These are phyloP conservation scores for Holotrichia oblita DNA, from an alignment of 1,140 invertebrate genomes.

Conservation along the genomic window DNA sequence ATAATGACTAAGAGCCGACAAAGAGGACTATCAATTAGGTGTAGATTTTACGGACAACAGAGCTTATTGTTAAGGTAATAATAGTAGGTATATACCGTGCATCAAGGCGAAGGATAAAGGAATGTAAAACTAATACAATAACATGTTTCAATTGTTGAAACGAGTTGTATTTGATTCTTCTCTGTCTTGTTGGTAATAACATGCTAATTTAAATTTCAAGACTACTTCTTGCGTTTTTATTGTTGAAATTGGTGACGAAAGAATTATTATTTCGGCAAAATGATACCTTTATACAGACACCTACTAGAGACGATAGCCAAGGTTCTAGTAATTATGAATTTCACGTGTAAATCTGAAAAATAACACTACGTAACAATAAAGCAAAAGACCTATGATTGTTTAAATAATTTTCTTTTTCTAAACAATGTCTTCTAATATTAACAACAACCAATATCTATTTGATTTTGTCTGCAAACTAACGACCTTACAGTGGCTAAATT, in stretches of 20 bases:
- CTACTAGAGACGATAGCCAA: not conserved
- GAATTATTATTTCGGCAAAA: not conserved
- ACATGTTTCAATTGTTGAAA: not conserved
- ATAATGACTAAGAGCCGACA: conserved; percentile 20
- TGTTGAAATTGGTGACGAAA: not conserved
- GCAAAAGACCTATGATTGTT: no score
- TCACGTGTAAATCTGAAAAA: no score
- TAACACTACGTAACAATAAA: no score
- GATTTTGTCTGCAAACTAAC: no score
- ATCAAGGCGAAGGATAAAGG: conserved; percentile 14
- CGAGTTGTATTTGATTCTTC: not conserved
- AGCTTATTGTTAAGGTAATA: conserved; percentile 11
- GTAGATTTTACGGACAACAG: conserved; percentile 7
- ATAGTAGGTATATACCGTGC: not conserved
- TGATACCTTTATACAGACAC: not conserved
- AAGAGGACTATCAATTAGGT: conserved; percentile 21
- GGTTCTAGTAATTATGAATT: not conserved
- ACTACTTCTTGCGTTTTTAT: not conserved
- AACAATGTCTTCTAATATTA: no score
- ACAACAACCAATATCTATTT: no score
- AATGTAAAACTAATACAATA: conserved; percentile 10
- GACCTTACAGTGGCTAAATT: no score
- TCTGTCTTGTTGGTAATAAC: not conserved
- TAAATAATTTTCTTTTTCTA: no score
- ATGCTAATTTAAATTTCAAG: conserved; percentile 30